phyloP scores from a whole-genome alignment of 2,888 invertebrate genomes.

The Trissolcus brochymenae region DNA sequence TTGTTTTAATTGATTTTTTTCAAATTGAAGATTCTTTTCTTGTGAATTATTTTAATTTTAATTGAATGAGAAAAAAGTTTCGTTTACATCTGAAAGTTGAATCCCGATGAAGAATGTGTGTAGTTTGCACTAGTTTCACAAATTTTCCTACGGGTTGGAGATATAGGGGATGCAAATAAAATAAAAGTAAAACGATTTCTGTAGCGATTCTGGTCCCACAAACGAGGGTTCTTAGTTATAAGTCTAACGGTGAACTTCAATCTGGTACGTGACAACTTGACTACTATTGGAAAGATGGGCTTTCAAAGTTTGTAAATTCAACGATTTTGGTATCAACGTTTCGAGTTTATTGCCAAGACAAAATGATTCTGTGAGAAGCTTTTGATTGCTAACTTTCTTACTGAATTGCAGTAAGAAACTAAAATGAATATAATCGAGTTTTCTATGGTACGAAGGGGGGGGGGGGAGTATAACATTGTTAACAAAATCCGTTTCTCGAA shows the following conservation, averaged over 20 bases:
- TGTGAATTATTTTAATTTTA: background rate
- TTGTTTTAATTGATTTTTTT: background rate
- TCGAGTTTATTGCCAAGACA: slow-evolving; percentile 24
- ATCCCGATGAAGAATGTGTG: background rate
- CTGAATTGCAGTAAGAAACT: background rate
- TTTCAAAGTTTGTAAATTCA: slow-evolving; percentile 15
- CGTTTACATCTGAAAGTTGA: background rate
- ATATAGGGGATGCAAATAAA: background rate
- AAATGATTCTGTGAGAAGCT: slow-evolving; percentile 8
- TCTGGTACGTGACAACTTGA: slow-evolving; percentile 2
- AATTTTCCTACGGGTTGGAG: background rate
- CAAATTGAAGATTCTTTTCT: background rate
- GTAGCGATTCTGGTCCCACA: background rate
- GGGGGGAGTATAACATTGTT: too few species aligned
- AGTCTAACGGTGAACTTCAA: background rate
- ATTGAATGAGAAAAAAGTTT: background rate
- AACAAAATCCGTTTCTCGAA: too few species aligned
- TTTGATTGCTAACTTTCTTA: background rate
- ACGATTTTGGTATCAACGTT: slow-evolving; percentile 29
- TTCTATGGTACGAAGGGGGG: too few species aligned
- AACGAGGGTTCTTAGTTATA: background rate
- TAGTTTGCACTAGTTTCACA: background rate
- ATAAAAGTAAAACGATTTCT: background rate
- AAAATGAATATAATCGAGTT: too few species aligned
- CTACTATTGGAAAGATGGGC: background rate